Base-by-base conservation (phyloP, 2,113 vertebrate species). In the Tangachromis dhanisi region DNA sequence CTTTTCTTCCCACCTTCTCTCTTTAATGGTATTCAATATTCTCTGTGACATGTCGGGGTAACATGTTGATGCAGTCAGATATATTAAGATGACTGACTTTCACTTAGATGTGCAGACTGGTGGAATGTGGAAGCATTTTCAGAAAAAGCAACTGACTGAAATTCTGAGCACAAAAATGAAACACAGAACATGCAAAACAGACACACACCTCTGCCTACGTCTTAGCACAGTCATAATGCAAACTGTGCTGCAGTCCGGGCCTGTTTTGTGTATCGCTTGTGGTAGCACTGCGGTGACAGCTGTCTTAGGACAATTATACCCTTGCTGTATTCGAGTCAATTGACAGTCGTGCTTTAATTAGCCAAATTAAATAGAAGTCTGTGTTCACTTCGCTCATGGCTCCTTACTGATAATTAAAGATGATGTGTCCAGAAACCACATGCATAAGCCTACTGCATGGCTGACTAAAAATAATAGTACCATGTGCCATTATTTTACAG, bases 221-320 rank as follows among this genome's bases (percentile, higher is more conserved):
- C 79, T 19, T 89, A 84, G 31, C 24, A 4, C 7, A 54, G 85
- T 61, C 66, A 31, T 83, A 55, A 59, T n/a, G 26, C 42, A 21
- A n/a, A 29, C 81, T 78, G 63, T 31, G 80, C 45, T 93, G 81
- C 86, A 84, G 87, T 82, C 68, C 54, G 38, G 88, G 88, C 81
- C 90, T 94, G 81, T 91, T 94, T 86, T 91, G 82, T 87, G 68
- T 90, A 90, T 81, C 24, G 16, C 81, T 81, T 91, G 90, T 31
- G 86, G 93, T 89, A 53, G 61, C 88, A 82, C 86, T 94, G 93
- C 55, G 95, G 95, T 93, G 57, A 89, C 80, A 89, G 89, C 90
- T 86, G 86, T 86, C 91, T 90, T 86, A 89, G 80, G 89, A 89
- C 92, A 93, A 95, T 95, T 93, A 95, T 84, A 94, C 85, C 93